Conservation (phyloP, 2,888 invertebrate genomes). For the Fissipunctia ypsillon region DNA sequence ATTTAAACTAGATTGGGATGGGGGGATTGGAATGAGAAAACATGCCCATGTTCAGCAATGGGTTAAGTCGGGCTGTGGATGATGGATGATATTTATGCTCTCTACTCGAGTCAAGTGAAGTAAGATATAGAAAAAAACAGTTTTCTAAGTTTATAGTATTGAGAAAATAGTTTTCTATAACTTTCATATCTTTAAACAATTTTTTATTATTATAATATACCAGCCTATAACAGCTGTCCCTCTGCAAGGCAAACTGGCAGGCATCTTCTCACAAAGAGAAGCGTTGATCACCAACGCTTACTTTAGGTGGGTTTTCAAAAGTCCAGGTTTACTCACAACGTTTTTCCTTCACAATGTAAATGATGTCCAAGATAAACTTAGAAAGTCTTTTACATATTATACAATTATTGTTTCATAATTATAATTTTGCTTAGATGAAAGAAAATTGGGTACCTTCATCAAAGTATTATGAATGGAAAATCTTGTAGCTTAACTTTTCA, state of each 20-base stretch:
- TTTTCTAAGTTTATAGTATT: no score
- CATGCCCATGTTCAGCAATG: not conserved
- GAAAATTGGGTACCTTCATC: not conserved
- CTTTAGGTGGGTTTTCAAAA: not conserved
- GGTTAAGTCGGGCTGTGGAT: not conserved
- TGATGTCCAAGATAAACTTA: not conserved
- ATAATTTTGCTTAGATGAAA: not conserved
- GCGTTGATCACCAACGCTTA: not conserved
- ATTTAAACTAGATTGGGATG: not conserved
- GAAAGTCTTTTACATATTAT: not conserved
- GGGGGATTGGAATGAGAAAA: no score
- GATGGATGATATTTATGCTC: not conserved
- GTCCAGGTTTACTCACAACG: no score
- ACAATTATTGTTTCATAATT: not conserved
- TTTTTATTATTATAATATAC: not conserved
- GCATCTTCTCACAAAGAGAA: not conserved
- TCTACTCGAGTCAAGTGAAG: no score
- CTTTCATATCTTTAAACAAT: not conserved
- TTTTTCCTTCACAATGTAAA: not conserved
- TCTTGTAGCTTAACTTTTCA: not conserved
- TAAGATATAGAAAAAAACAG: no score
- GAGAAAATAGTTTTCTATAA: no score
- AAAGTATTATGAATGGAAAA: not conserved
- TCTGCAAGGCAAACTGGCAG: not conserved
- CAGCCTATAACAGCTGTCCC: not conserved